A percentile compares a stretch with the other conserved stretches of the same genome.
These are phyloP conservation scores for Alexandromys fortis DNA, from an alignment of 2,113 vertebrate species.

Conservation along the genomic window DNA sequence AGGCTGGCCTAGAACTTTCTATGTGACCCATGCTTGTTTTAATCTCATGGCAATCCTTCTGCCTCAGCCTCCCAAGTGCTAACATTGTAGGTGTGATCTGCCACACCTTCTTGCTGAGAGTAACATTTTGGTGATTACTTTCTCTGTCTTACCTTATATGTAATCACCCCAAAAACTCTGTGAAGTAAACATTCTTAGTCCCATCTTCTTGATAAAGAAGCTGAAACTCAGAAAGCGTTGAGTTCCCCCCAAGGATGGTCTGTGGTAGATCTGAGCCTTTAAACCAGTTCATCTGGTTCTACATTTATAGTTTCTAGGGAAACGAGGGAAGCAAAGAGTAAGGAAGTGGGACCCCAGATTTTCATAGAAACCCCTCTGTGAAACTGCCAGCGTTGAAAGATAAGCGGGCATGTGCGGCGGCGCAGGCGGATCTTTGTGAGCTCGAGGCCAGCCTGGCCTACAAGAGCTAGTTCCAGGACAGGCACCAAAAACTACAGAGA, in stretches of 20 bases:
- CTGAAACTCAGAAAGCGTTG: background rate
- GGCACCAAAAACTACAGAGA: no score
- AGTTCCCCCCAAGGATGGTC: background rate
- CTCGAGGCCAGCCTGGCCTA: no score
- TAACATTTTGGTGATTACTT: background rate
- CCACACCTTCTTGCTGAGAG: background rate
- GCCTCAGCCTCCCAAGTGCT: background rate
- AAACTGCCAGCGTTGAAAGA: background rate
- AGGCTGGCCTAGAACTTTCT: background rate
- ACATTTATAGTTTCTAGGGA: background rate
- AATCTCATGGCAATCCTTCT: background rate
- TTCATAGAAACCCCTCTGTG: background rate
- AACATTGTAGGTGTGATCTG: background rate
- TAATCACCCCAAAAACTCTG: background rate
- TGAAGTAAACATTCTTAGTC: background rate
- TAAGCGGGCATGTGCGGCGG: rapidly evolving
- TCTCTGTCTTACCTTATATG: background rate
- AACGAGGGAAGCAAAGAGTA: background rate
- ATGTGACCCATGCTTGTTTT: background rate
- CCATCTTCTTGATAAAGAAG: background rate
- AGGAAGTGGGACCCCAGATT: background rate
- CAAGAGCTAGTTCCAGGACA: no score
- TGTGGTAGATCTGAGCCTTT: background rate
- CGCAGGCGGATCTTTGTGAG: no score
- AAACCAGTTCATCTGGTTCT: background rate